Conservation (phyloP, 2,113 vertebrate genomes). For the Hypomesus transpacificus region DNA sequence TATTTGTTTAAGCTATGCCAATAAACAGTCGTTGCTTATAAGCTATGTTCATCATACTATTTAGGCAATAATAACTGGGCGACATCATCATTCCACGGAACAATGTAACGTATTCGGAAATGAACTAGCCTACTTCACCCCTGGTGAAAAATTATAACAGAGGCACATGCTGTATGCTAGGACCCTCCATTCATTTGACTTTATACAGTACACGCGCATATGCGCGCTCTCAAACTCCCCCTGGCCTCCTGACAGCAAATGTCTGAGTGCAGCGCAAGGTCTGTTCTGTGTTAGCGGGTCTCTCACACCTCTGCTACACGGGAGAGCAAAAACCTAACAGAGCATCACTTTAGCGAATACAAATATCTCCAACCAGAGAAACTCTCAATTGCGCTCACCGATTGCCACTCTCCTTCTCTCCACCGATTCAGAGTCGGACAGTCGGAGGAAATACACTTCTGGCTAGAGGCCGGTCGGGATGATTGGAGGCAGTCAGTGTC, state of each 20-base stretch:
- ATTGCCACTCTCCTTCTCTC: slow-evolving; percentile 81
- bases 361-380: neutral
- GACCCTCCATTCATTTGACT: neutral
- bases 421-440: slow-evolving; percentile 78
- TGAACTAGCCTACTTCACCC: no score
- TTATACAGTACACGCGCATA: neutral
- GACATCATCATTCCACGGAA: no score
- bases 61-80: no score
- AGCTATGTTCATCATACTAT: no score
- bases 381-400: slow-evolving; percentile 69
- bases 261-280: slow-evolving; percentile 28
- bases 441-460: slow-evolving; percentile 70
- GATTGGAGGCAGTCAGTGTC: slow-evolving; percentile 72
- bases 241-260: slow-evolving; percentile 37
- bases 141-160: slow-evolving; percentile 12
- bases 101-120: neutral
- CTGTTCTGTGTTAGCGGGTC: slow-evolving; percentile 5
- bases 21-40: no score
- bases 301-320: slow-evolving; percentile 28
- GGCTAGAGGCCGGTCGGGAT: slow-evolving; percentile 69
- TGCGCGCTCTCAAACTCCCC: slow-evolving; percentile 10
- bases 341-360: no score
- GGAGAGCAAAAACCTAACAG: slow-evolving; percentile 6
- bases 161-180: no score
- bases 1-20: no score